These are phyloP conservation scores for Rhinogobius similis DNA, from an alignment of 2,113 vertebrate genomes.

Conservation along the genomic window DNA sequence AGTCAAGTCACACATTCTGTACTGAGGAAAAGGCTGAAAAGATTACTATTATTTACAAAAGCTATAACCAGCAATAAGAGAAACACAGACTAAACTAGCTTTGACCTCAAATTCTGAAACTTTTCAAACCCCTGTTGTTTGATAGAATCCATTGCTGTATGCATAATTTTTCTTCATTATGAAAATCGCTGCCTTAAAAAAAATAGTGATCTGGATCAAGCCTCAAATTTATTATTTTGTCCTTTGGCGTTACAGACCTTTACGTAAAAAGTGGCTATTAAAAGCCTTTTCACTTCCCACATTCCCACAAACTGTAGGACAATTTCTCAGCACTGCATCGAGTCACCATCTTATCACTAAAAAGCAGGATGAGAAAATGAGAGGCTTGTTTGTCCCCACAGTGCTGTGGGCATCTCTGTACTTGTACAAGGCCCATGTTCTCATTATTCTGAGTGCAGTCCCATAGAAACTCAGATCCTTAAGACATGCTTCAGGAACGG, in stretches of 20 bases:
- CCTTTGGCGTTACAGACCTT: neutral
- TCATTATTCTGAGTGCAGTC: conserved; percentile 53
- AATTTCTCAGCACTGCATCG: neutral
- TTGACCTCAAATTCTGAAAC: too few relatives aligned
- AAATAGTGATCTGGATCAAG: neutral
- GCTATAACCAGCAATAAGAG: neutral
- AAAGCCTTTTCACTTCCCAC: neutral
- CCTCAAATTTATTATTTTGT: too few relatives aligned
- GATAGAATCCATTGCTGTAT: too few relatives aligned
- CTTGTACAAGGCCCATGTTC: conserved; percentile 41
- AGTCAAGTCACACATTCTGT: conserved; percentile 10
- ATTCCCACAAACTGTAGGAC: neutral
- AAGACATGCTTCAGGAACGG: conserved; percentile 1
- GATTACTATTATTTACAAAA: neutral
- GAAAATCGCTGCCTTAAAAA: neutral
- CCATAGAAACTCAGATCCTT: conserved; percentile 17
- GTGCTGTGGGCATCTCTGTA: conserved; percentile 36
- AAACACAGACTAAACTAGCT: neutral
- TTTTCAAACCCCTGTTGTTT: neutral
- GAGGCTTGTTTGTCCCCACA: conserved; percentile 31
- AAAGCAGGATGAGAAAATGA: conserved; percentile 22
- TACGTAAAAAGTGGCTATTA: neutral
- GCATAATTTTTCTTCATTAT: neutral
- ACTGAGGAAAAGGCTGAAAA: conserved; percentile 27
- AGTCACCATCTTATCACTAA: neutral